Evolutionary conservation across 1,140 invertebrate species (phyloP).

Genomic region (Drosophila orosa): DNA sequence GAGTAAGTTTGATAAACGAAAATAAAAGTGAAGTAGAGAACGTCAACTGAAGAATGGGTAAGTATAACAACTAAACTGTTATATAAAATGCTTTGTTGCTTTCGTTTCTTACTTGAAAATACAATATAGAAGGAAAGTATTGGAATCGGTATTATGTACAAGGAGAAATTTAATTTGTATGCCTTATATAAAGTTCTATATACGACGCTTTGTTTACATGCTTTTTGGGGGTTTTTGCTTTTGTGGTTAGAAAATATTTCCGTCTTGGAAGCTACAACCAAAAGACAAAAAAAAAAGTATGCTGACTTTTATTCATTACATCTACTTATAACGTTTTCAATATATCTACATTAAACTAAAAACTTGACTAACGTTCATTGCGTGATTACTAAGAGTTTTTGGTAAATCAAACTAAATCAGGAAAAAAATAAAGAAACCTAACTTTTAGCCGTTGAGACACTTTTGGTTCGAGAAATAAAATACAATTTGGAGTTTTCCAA

Average conservation of each 20-base stretch:
- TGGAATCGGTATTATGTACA: constrained; percentile 57
- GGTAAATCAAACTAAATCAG: constrained; percentile 29
- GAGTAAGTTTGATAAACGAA: constrained; percentile 44
- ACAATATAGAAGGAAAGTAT: constrained; percentile 33
- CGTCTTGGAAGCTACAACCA: constrained; percentile 56
- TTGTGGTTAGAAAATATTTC: constrained; percentile 51
- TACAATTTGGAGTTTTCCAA: constrained; percentile 21
- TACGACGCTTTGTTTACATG: constrained; percentile 65
- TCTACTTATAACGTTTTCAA: constrained; percentile 36
- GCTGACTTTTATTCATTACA: constrained; percentile 36
- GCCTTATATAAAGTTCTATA: constrained; percentile 28
- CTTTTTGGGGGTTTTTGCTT: constrained; percentile 44
- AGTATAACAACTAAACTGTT: constrained; percentile 56
- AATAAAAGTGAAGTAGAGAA: constrained; percentile 43
- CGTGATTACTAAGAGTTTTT: constrained; percentile 30
- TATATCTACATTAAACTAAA: constrained; percentile 57
- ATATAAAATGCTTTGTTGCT: constrained; percentile 39
- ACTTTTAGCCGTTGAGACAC: constrained; percentile 76
- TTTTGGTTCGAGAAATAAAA: constrained; percentile 61
- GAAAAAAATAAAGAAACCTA: constrained; percentile 49
- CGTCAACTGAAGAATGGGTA: constrained; percentile 34
- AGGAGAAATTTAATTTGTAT: constrained; percentile 20
- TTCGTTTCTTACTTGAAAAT: constrained; percentile 17
- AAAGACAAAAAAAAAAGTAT: constrained; percentile 35
- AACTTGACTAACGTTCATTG: constrained; percentile 75